phyloP scores from a whole-genome alignment of 2,888 invertebrate genomes.

The Gasteruption jaculator region DNA sequence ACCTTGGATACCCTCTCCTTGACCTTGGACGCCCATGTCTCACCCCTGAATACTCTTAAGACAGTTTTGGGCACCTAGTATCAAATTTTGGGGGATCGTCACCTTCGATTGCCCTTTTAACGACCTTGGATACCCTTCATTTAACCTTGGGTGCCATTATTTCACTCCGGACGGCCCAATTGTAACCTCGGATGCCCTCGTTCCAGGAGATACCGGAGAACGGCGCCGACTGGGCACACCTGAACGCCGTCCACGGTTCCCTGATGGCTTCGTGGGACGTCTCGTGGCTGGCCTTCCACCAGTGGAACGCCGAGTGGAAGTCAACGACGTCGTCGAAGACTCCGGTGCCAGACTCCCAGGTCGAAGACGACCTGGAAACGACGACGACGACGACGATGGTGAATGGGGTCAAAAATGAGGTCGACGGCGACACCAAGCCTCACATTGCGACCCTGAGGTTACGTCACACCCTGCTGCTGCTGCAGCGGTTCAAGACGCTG shows the following conservation, averaged over 20 bases:
- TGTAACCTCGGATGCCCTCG: neutral
- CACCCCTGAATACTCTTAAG: too few relatives aligned
- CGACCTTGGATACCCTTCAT: too few relatives aligned
- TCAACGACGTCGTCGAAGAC: too few relatives aligned
- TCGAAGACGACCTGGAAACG: slow-evolving; percentile 1
- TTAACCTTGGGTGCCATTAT: too few relatives aligned
- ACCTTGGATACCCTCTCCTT: too few relatives aligned
- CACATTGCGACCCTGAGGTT: slow-evolving; percentile 66
- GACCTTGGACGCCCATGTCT: too few relatives aligned
- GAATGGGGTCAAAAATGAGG: neutral
- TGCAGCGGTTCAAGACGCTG: slow-evolving; percentile 57
- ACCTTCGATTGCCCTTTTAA: too few relatives aligned
- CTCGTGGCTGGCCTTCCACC: slow-evolving; percentile 34
- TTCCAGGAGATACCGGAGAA: slow-evolving; percentile 84
- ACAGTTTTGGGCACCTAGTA: too few relatives aligned
- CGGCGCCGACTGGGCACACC: slow-evolving; percentile 80
- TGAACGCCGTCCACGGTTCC: slow-evolving; percentile 70
- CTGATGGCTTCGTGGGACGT: slow-evolving; percentile 40
- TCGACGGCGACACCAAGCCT: slow-evolving; percentile 43
- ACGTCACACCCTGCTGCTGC: slow-evolving; percentile 61
- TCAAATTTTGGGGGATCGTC: too few relatives aligned
- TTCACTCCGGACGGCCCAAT: neutral
- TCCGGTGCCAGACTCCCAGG: neutral
- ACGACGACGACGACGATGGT: slow-evolving; percentile 10
- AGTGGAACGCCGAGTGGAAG: slow-evolving; percentile 53